Base-by-base conservation (phyloP, 2,797 vertebrate genomes). In the Ammospiza maritima region DNA sequence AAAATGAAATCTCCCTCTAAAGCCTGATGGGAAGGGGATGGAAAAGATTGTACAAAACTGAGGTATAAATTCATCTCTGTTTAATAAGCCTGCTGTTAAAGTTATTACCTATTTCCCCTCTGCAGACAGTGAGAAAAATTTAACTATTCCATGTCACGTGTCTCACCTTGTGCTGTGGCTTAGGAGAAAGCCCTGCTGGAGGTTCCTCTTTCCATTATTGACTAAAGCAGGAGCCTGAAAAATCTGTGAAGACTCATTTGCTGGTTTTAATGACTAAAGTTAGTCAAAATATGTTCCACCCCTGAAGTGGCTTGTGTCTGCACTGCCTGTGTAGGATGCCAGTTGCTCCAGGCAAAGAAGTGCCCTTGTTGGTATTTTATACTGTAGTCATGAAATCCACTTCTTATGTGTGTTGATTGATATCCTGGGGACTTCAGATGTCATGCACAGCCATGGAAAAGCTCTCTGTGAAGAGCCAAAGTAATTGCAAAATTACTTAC, bases 401-500 rank as follows among this genome's bases (percentile, higher is more conserved):
- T 61, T 29, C 76, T 54, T 61, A 10, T 8, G 14, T 51, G 15
- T 56, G 50, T 53, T 83, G 92, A 70, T 6, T 88, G 90, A 74
- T 89, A 72, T 71, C 81, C 76, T 80, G 67, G 76, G 58, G 73
- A 84, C 60, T 72, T 92, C 67, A 72, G 74, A 40, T 60, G 56
- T 65, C 85, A 91, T 50, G 66, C 83, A 85, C 64, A 75, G 65
- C 67, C 82, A 57, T 79, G 64, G 40, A 67, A 74, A 88, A 92
- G 32, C 66, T 70, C 19, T 16, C 34, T 73, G 48, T 5, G 7
- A 89, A 92, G 77, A 86, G 69, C 54, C 50, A 53, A 69, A 71
- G 40, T 92, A 94, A 90, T 86, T 93, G 53, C n/a, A 82, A 69
- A 91, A 87, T 90, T 0, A 70, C 27, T 87, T 64, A 60, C 50